Evolutionary conservation across 2,797 vertebrate genomes (phyloP).

Genomic region (Sebastiscus albofasciatus): DNA sequence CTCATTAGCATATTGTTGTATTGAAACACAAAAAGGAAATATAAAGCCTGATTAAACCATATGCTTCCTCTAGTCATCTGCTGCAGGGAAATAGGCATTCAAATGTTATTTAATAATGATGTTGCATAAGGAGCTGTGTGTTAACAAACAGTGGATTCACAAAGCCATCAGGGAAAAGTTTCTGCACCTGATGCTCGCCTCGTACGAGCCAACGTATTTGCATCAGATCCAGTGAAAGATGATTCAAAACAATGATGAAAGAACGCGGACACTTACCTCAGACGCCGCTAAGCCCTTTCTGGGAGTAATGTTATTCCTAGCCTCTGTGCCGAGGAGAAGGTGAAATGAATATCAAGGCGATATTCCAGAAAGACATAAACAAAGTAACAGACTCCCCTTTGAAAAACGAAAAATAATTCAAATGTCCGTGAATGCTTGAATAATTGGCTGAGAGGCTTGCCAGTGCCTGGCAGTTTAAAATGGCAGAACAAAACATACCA

Average conservation of each 20-base stretch:
- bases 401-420: constrained; percentile 59
- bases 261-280: constrained; percentile 68
- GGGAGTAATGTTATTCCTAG: constrained; percentile 52
- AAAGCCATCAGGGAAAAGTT: constrained; percentile 26
- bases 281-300: constrained; percentile 41
- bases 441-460: constrained; percentile 64
- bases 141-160: constrained; percentile 10
- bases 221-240: constrained; percentile 24
- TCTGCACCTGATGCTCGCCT: constrained; percentile 20
- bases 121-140: not conserved
- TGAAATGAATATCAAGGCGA: constrained; percentile 56
- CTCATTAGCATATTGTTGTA: constrained; percentile 61
- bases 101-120: constrained; percentile 1
- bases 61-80: constrained; percentile 9
- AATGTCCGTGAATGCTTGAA: constrained; percentile 67
- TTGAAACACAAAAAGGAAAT: constrained; percentile 24
- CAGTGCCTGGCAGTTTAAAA: constrained; percentile 68
- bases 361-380: constrained; percentile 59
- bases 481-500: constrained; percentile 73
- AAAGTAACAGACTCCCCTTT: constrained; percentile 47
- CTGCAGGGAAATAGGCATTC: not conserved
- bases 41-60: constrained; percentile 42
- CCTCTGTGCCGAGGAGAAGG: constrained; percentile 23
- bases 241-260: constrained; percentile 34
- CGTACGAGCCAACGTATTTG: constrained; percentile 14